Percentiles rank a stretch among this genome's conserved stretches.
These are phyloP conservation scores for Whitmania pigra DNA, from an alignment of 1,140 invertebrate genomes.

Conservation along the genomic window DNA sequence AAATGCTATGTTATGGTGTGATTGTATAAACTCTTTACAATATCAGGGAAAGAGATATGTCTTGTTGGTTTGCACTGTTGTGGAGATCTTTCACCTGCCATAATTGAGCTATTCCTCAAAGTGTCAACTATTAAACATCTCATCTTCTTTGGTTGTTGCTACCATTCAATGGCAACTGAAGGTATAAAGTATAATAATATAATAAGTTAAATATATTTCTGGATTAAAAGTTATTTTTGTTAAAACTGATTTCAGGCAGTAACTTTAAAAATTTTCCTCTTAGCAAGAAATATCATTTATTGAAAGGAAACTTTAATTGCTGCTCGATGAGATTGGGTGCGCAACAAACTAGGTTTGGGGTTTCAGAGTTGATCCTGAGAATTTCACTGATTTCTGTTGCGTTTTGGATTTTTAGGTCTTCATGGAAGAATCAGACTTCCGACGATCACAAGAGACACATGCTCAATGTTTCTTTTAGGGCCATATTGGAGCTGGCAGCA, in stretches of 20 bases:
- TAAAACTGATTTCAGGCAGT: neutral
- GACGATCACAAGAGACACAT: constrained; percentile 29
- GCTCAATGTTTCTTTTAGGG: constrained; percentile 32
- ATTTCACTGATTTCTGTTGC: constrained; percentile 1
- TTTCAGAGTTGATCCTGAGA: neutral
- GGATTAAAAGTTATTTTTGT: constrained; percentile 2
- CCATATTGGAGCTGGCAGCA: constrained; percentile 29
- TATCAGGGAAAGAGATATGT: constrained; percentile 24
- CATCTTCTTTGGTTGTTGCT: constrained; percentile 38
- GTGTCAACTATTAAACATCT: constrained; percentile 29
- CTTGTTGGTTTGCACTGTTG: constrained; percentile 41
- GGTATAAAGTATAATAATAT: constrained; percentile 24
- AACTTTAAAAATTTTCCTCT: constrained; percentile 30
- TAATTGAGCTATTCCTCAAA: constrained; percentile 31
- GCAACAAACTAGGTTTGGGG: constrained; percentile 34
- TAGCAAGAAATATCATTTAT: constrained; percentile 23
- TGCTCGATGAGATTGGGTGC: constrained; percentile 32
- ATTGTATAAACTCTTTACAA: neutral
- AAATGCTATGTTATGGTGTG: no score
- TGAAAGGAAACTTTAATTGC: neutral
- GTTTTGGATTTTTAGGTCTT: constrained; percentile 23
- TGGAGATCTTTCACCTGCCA: constrained; percentile 37
- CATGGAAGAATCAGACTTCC: constrained; percentile 29
- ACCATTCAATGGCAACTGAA: constrained; percentile 34
- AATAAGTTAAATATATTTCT: constrained; percentile 1